phyloP scores from a whole-genome alignment of 2,113 vertebrate genomes.

The Lutjanus erythropterus region DNA sequence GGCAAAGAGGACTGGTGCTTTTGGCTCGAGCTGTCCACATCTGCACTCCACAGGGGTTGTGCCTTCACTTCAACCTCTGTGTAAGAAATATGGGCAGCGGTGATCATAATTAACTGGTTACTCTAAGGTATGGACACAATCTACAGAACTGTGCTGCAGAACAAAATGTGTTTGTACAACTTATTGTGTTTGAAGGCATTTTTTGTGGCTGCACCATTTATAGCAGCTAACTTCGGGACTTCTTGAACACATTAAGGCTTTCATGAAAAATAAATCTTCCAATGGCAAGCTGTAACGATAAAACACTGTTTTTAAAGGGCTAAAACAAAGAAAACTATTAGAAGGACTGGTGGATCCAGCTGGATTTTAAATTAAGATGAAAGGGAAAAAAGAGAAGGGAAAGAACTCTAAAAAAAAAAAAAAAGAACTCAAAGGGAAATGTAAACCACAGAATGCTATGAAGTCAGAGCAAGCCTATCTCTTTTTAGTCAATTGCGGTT shows the following conservation, averaged over 20 bases:
- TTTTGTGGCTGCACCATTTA: conserved; percentile 47
- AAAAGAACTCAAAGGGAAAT: conserved; percentile 70
- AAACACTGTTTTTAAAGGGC: conserved; percentile 66
- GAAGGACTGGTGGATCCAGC: conserved; percentile 72
- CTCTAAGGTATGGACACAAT: conserved; percentile 29
- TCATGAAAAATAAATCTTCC: conserved; percentile 67
- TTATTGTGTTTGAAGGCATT: conserved; percentile 3
- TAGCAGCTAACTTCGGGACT: conserved; percentile 59
- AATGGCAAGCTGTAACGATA: conserved; percentile 62
- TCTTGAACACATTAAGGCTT: conserved; percentile 78
- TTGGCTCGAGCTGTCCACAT: conserved; percentile 68
- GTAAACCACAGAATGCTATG: conserved; percentile 79
- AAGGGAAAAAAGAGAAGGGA: conserved; percentile 65
- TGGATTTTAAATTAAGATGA: conserved; percentile 82
- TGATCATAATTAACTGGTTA: conserved; percentile 42
- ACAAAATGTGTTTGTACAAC: conserved; percentile 32
- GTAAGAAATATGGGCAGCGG: conserved; percentile 22
- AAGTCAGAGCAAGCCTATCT: conserved; percentile 80
- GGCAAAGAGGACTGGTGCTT: conserved; percentile 58
- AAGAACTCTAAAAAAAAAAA: conserved; percentile 56
- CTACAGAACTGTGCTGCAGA: conserved; percentile 9
- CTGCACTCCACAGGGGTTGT: conserved; percentile 65
- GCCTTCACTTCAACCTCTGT: conserved; percentile 34
- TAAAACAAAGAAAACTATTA: conserved; percentile 75
- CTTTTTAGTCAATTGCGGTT: conserved; percentile 80